Percentiles rank a stretch among this genome's conserved stretches.
phyloP scores from a whole-genome alignment of 2,888 invertebrate genomes.

The Drosophila anomalata region DNA sequence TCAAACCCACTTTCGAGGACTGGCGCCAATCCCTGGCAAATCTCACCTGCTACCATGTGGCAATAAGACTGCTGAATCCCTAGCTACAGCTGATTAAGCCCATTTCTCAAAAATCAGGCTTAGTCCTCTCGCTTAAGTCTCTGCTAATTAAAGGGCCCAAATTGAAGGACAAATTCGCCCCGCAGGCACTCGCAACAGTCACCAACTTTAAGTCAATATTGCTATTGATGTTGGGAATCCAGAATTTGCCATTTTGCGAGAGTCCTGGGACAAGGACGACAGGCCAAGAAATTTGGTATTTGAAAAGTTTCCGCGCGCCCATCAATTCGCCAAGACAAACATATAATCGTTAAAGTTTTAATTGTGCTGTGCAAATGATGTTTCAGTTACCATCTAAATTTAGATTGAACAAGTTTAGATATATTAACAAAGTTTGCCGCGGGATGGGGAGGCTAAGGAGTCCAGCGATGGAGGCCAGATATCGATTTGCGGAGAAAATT shows the following conservation, averaged over 20 bases:
- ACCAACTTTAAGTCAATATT: slow-evolving; percentile 47
- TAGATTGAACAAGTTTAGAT: slow-evolving; percentile 25
- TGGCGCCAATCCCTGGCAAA: slow-evolving; percentile 13
- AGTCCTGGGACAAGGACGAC: background rate
- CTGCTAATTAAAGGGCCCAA: slow-evolving; percentile 38
- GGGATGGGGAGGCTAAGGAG: background rate
- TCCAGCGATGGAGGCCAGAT: background rate
- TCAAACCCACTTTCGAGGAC: slow-evolving; percentile 4
- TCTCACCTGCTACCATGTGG: slow-evolving; percentile 20
- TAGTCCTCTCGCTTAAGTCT: slow-evolving; percentile 15
- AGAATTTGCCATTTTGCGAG: slow-evolving; percentile 21
- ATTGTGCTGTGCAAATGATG: slow-evolving; percentile 50
- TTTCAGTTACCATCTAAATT: slow-evolving; percentile 41
- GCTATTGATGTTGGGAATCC: slow-evolving; percentile 46
- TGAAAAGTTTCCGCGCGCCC: slow-evolving; percentile 45
- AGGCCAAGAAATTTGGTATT: slow-evolving; percentile 41
- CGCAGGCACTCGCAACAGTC: slow-evolving; percentile 12
- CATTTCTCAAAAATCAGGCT: slow-evolving; percentile 55
- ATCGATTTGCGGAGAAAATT: slow-evolving; percentile 11
- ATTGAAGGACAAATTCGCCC: slow-evolving; percentile 17
- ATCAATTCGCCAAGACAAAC: slow-evolving; percentile 50
- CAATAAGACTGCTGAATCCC: slow-evolving; percentile 28
- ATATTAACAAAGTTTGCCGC: slow-evolving; percentile 21
- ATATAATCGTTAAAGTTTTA: slow-evolving; percentile 63
- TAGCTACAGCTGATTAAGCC: slow-evolving; percentile 67